Evolutionary conservation across 2,113 vertebrate species (phyloP), one percentile per base, ranked within the genome.

Genomic region (Tylochromis polylepis): DNA sequence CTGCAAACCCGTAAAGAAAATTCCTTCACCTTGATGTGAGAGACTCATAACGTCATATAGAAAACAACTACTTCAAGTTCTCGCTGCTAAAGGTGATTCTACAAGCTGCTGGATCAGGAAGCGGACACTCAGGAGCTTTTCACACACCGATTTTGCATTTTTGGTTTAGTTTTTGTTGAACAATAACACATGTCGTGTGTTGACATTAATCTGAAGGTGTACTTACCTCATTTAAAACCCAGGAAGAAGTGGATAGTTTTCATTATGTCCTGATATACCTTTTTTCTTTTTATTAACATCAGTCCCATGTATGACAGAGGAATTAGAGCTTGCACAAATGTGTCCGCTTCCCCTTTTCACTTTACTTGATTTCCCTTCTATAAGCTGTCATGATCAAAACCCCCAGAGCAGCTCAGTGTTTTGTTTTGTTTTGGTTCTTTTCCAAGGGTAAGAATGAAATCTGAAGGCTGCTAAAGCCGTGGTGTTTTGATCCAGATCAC

Each of bases 351-450:
- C 43, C 16, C 24, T 75, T 75, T 49, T 29, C 15, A 31, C 43
- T 29, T 51, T 51, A 8, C 24, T 75, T 16, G 0, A 49, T 75
- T 75, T 75, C 3, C 27, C 24, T 29, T 75, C 70, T 18, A 43
- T 12, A 75, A 75, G 24, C 24, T 46, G 41, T 27, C 22, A 72
- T 29, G 41, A 75, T 29, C 15, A 75, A 49, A 49, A 12, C 9
- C 5, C 0, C 0, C 70, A 49, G 43, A 20, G 43, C 6, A 75
- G 70, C 24, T 65, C 31, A 65, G 18, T n/a, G 24, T 29, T 77
- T 46, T 8, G 49, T 20, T 8, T 8, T 20, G 43, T 11, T 75
- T 43, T 77, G 6, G 16, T 8, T 51, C 0, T 46, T 51, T 29
- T 75, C 10, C 70, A 77, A 18, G 16, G 43, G 4, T 77, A 5